A percentile compares a stretch with the other conserved stretches of the same genome.
These are phyloP conservation scores for Tachuris rubrigastra DNA, from an alignment of 2,113 vertebrate species.

Conservation along the genomic window DNA sequence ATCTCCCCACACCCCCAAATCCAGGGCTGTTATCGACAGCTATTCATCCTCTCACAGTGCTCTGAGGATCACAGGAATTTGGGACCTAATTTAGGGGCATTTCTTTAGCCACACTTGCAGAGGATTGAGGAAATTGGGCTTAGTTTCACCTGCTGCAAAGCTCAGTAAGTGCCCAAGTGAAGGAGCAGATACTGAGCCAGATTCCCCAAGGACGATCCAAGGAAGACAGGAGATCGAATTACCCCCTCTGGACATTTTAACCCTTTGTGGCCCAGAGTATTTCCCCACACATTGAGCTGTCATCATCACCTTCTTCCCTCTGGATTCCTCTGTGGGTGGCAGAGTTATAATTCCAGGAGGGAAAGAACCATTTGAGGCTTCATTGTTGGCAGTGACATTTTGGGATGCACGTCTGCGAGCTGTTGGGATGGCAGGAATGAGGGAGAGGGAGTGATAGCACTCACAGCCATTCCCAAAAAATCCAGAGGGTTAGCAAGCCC, in stretches of 20 bases:
- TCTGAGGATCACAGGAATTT: constrained; percentile 44
- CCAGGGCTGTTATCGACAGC: constrained; percentile 22
- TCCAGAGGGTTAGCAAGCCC: not conserved
- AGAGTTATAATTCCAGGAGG: not conserved
- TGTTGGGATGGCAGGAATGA: not conserved
- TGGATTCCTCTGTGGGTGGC: not conserved
- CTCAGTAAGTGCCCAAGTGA: not conserved
- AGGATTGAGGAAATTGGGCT: constrained; percentile 25
- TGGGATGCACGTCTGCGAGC: not conserved
- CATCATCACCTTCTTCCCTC: not conserved
- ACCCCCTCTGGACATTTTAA: not conserved
- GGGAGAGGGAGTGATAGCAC: not conserved
- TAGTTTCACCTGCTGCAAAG: not conserved
- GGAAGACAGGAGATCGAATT: not conserved
- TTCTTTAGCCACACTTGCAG: constrained; percentile 32
- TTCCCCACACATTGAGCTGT: not conserved
- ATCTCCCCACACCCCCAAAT: constrained; percentile 50
- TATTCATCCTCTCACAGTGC: not conserved
- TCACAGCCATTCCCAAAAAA: not conserved
- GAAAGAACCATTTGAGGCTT: not conserved
- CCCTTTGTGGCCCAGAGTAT: not conserved
- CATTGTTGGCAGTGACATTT: too few species aligned
- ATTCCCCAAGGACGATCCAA: not conserved
- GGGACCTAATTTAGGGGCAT: constrained; percentile 36
- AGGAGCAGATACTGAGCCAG: not conserved